phyloP scores from a whole-genome alignment of 2,888 invertebrate genomes.

The Sialis fuliginosa region DNA sequence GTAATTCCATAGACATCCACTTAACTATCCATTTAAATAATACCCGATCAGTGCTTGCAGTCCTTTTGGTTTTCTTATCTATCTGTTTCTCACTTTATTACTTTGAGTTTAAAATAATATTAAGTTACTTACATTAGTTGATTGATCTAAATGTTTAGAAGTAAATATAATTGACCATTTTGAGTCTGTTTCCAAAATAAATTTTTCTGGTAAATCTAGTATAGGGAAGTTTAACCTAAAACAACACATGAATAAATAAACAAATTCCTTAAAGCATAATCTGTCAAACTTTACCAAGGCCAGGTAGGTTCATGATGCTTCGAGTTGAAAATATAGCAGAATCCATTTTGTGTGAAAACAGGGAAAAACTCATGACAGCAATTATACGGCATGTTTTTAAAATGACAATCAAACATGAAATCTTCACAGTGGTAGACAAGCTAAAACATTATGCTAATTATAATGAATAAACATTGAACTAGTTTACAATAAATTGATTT shows the following conservation, averaged over 20 bases:
- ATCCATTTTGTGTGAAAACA: constrained; percentile 58
- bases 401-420: constrained; percentile 41
- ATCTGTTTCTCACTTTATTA: too few species aligned
- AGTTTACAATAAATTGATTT: too few species aligned
- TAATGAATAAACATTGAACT: neutral
- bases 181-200: constrained; percentile 46
- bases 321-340: constrained; percentile 56
- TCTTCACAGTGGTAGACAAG: constrained; percentile 41
- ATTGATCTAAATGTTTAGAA: constrained; percentile 14
- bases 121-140: too few species aligned
- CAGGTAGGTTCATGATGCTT: constrained; percentile 34
- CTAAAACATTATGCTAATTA: constrained; percentile 19
- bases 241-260: constrained; percentile 14
- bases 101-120: too few species aligned
- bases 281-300: constrained; percentile 28
- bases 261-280: constrained; percentile 18
- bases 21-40: too few species aligned
- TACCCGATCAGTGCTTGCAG: too few species aligned
- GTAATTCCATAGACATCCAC: too few species aligned
- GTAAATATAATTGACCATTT: constrained; percentile 45
- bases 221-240: neutral
- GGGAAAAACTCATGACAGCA: constrained; percentile 49
- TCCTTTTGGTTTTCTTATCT: too few species aligned
- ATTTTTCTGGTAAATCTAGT: constrained; percentile 28
- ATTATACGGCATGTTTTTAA: constrained; percentile 43